Evolutionary conservation across 1,140 invertebrate genomes (phyloP), one percentile per base, ranked within the genome.

Genomic region (Heliconius eleuchia): DNA sequence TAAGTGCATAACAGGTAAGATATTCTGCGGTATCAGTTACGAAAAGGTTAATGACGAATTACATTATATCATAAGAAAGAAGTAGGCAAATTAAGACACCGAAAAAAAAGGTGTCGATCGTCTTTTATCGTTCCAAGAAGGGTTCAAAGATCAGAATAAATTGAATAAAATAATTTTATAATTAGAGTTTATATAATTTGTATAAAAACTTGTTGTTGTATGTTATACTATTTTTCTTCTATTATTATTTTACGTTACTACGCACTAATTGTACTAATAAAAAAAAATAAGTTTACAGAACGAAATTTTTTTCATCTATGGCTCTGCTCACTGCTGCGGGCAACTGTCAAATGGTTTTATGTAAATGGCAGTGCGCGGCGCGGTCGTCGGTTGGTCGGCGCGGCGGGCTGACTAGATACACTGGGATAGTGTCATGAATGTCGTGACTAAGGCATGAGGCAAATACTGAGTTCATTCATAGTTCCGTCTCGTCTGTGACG

Each of bases 381-480:
- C 73, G 75, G 30, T 52, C 46, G 76, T 57, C 73, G 75, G 46
- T 52, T 71, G 76, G 66, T 77, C 70, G 76, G 76, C 70, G 39
- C 50, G 76, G 76, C 70, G 39, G 76, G 77, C 23, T 50, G 74
- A 71, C 60, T 73, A 78, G 39, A 76, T 71, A n/a, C 73, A 27
- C 60, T 79, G 42, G 66, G 72, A 74, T 77, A 84, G 75, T 77
- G 80, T 83, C 80, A 81, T 78, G 84, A 80, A 82, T 85, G 85
- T 83, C 82, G 84, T 84, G 85, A 80, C 81, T 83, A 83, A 76
- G 79, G 80, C 77, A 73, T 72, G 73, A 72, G 76, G 79, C 57
- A 66, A 80, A 83, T 74, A 52, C 75, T 76, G 66, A 60, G 71
- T 89, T 90, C 89, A 91, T 92, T 91, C 87, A 89, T 88, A 86